A percentile compares a stretch with the other conserved stretches of the same genome.
Conservation (phyloP, 2,888 invertebrate genomes). For the Choristoneura rosaceana region DNA sequence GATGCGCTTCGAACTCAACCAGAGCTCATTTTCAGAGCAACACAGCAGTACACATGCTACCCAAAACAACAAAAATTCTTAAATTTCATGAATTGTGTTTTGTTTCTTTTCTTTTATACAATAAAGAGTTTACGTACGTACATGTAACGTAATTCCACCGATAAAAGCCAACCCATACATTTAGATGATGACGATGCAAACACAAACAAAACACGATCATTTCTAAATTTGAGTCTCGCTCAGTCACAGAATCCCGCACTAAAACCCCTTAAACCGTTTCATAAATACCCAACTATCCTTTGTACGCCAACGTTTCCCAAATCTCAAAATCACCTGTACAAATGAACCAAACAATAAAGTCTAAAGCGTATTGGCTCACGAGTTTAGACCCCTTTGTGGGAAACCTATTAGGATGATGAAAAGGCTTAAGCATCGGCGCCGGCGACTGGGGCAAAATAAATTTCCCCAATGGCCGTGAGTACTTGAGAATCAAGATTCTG, state of each 20-base stretch:
- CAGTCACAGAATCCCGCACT: neutral
- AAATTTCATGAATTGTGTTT: too few species aligned
- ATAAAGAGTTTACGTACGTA: too few species aligned
- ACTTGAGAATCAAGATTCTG: conserved; percentile 34
- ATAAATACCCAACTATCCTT: conserved; percentile 17
- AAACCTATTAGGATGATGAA: conserved; percentile 48
- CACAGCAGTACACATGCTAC: too few species aligned
- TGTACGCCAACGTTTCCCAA: conserved; percentile 15
- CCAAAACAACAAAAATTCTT: too few species aligned
- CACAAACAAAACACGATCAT: neutral
- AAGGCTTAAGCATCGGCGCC: conserved; percentile 43
- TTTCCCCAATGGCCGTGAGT: conserved; percentile 45
- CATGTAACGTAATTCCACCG: too few species aligned
- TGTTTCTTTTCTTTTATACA: too few species aligned
- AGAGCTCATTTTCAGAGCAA: too few species aligned
- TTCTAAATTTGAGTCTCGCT: neutral
- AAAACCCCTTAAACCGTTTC: conserved; percentile 1
- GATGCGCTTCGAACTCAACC: too few species aligned
- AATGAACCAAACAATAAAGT: conserved; percentile 40
- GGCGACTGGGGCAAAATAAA: conserved; percentile 43
- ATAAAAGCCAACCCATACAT: too few species aligned
- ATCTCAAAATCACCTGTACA: conserved; percentile 29
- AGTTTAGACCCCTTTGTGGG: conserved; percentile 39
- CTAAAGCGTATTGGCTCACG: conserved; percentile 38
- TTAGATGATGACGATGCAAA: neutral